A percentile compares a stretch with the other conserved stretches of the same genome.
phyloP scores from a whole-genome alignment of 2,888 invertebrate species.

The Platypus cylindrus region DNA sequence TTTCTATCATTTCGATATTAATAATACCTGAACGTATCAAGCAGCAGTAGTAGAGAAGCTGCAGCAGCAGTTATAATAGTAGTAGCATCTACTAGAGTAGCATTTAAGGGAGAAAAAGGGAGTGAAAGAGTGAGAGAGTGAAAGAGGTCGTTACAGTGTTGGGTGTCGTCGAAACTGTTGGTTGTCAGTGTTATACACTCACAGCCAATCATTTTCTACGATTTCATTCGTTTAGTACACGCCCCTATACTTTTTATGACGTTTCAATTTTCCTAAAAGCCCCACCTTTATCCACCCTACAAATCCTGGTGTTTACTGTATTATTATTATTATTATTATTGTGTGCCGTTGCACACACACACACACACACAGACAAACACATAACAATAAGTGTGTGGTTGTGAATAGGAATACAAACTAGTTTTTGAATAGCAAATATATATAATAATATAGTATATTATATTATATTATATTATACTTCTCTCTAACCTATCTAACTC shows the following conservation, averaged over 20 bases:
- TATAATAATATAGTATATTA: slow-evolving; percentile 20
- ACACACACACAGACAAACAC: too few relatives aligned
- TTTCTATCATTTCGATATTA: too few relatives aligned
- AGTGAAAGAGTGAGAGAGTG: too few relatives aligned
- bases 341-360: slow-evolving; percentile 29
- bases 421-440: slow-evolving; percentile 34
- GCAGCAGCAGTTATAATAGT: too few relatives aligned
- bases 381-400: too few relatives aligned
- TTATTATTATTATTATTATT: too few relatives aligned
- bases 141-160: slow-evolving; percentile 28
- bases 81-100: too few relatives aligned
- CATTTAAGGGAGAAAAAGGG: too few relatives aligned
- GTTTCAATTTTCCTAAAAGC: slow-evolving; percentile 13
- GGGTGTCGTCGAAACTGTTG: slow-evolving; percentile 35
- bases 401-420: slow-evolving; percentile 36
- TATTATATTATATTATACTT: too few relatives aligned
- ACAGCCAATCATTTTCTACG: slow-evolving; percentile 10
- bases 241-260: slow-evolving; percentile 12
- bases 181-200: slow-evolving; percentile 26
- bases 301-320: slow-evolving; percentile 31
- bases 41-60: too few relatives aligned
- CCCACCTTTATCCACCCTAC: slow-evolving; percentile 24
- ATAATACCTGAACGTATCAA: too few relatives aligned
- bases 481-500: too few relatives aligned
- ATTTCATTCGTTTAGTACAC: slow-evolving; percentile 1